These are phyloP conservation scores for Malthinus flaveolus DNA, from an alignment of 2,888 invertebrate genomes.

Conservation along the genomic window DNA sequence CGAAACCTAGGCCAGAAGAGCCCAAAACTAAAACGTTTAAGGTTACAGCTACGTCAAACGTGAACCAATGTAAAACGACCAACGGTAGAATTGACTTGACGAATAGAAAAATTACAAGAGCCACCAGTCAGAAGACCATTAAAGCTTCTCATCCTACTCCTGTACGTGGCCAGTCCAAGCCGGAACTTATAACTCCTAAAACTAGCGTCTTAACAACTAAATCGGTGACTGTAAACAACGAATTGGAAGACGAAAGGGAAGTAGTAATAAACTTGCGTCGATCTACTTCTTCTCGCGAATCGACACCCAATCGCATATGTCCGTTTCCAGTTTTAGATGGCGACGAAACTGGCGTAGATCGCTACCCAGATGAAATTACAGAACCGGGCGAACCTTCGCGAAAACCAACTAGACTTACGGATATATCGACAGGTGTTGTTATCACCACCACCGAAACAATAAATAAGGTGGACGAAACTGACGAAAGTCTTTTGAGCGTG, in stretches of 20 bases:
- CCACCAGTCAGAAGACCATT: conserved; percentile 62
- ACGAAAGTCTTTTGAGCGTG: conserved; percentile 60
- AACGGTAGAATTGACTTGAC: conserved; percentile 13
- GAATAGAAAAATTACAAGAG: conserved; percentile 59
- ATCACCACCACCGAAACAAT: conserved; percentile 63
- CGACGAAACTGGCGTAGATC: conserved; percentile 63
- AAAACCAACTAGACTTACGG: conserved; percentile 52
- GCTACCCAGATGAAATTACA: conserved; percentile 74
- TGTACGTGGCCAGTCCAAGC: conserved; percentile 43
- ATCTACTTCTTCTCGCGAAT: conserved; percentile 75
- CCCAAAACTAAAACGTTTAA: conserved; percentile 28
- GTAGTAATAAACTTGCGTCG: conserved; percentile 71
- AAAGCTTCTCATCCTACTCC: conserved; percentile 57
- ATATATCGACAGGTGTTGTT: conserved; percentile 52
- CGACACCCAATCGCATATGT: conserved; percentile 72
- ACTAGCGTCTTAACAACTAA: conserved; percentile 57
- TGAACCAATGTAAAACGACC: conserved; percentile 3
- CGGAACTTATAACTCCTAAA: conserved; percentile 23
- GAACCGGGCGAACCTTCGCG: conserved; percentile 71
- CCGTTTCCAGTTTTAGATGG: conserved; percentile 66
- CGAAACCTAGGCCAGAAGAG: conserved; percentile 33
- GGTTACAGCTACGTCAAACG: not conserved
- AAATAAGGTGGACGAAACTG: conserved; percentile 53
- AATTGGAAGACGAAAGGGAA: conserved; percentile 58
- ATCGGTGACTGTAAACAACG: conserved; percentile 54